phyloP scores from a whole-genome alignment of 1,140 invertebrate genomes.

The Drosophila seguyi region DNA sequence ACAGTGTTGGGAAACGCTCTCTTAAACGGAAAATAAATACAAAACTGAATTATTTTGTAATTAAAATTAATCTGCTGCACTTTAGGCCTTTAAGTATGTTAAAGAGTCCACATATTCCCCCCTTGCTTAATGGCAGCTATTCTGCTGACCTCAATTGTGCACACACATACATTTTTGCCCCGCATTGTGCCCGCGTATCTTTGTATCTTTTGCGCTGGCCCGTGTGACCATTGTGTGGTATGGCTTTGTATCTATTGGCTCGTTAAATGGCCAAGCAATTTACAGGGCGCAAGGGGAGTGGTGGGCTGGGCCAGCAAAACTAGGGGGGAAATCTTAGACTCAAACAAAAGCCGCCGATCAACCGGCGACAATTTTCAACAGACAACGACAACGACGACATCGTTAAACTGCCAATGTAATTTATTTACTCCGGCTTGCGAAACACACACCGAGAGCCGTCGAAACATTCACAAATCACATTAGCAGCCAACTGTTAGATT shows the following conservation, averaged over 20 bases:
- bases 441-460: constrained; percentile 48
- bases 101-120: not conserved
- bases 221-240: constrained; percentile 41
- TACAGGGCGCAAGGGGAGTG: not conserved
- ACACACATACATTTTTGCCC: not conserved
- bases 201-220: constrained; percentile 10
- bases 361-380: constrained; percentile 67
- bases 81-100: not conserved
- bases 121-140: constrained; percentile 2
- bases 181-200: constrained; percentile 14
- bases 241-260: constrained; percentile 46
- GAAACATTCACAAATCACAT: constrained; percentile 46
- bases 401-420: constrained; percentile 77
- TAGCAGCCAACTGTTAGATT: constrained; percentile 67
- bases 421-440: constrained; percentile 76
- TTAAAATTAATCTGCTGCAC: too few species aligned
- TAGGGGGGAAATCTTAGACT: constrained; percentile 43
- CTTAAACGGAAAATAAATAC: not conserved
- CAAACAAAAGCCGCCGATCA: constrained; percentile 68
- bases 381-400: constrained; percentile 30
- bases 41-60: not conserved
- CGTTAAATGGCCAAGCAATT: constrained; percentile 47
- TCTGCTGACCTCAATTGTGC: constrained; percentile 6
- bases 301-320: not conserved
- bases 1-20: not conserved